Conservation (phyloP, 2,888 invertebrate genomes). For the Caenorhabditis sp. region DNA sequence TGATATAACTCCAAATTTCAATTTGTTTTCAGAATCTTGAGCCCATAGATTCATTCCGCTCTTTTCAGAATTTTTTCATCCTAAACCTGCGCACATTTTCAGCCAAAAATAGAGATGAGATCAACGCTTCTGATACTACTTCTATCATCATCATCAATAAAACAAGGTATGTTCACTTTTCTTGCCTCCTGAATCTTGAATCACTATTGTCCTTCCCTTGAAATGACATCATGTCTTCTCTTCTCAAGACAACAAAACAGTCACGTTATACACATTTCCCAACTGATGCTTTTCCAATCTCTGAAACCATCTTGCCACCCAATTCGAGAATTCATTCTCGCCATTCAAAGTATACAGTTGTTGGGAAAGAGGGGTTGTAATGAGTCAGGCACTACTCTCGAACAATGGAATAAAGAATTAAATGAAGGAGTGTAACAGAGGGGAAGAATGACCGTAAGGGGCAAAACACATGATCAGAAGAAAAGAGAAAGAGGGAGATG, state of each 20-base stretch:
- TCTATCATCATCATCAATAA: slow-evolving; percentile 33
- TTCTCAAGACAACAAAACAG: slow-evolving; percentile 43
- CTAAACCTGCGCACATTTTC: slow-evolving; percentile 6
- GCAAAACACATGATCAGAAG: slow-evolving; percentile 52
- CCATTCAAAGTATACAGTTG: slow-evolving; percentile 32
- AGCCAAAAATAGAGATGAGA: slow-evolving; percentile 24
- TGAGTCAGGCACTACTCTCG: slow-evolving; percentile 43
- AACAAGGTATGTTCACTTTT: slow-evolving; percentile 39
- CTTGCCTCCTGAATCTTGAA: slow-evolving; percentile 36
- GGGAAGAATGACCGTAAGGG: slow-evolving; percentile 51
- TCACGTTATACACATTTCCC: slow-evolving; percentile 44
- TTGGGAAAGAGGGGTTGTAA: slow-evolving; percentile 38
- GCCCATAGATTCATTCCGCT: too few relatives aligned
- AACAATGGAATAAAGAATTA: slow-evolving; percentile 43
- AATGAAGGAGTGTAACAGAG: slow-evolving; percentile 30
- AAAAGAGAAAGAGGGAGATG: neutral
- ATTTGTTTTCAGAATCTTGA: too few relatives aligned
- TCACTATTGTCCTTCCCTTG: slow-evolving; percentile 31
- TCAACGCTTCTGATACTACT: slow-evolving; percentile 41
- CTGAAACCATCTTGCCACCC: slow-evolving; percentile 38
- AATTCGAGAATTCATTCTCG: slow-evolving; percentile 50
- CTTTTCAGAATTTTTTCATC: neutral
- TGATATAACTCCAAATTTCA: too few relatives aligned
- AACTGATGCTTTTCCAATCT: slow-evolving; percentile 35
- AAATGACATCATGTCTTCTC: slow-evolving; percentile 33